Percentiles rank a stretch among this genome's conserved stretches.
Evolutionary conservation across 2,797 vertebrate species (phyloP).

Genomic region (Iguana delicatissima): DNA sequence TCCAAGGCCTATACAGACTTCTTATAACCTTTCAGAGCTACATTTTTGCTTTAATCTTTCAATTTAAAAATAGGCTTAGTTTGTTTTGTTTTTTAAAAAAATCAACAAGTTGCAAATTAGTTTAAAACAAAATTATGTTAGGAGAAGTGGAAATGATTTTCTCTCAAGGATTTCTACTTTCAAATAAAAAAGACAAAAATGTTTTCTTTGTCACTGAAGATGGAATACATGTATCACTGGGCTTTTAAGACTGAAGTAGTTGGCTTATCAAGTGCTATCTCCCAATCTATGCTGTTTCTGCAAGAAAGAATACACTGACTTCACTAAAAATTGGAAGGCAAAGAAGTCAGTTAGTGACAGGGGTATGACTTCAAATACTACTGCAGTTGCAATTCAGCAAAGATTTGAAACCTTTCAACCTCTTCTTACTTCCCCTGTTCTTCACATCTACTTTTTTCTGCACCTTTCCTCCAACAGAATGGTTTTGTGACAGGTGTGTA

Average conservation of each 20-base stretch:
- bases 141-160: neutral
- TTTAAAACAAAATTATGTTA: neutral
- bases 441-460: neutral
- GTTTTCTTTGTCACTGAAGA: neutral
- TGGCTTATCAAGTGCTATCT: neutral
- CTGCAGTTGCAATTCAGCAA: neutral
- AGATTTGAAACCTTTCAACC: neutral
- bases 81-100: neutral
- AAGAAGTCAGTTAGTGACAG: neutral
- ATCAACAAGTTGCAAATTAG: neutral
- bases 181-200: neutral
- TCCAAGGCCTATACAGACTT: neutral
- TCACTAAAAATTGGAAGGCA: neutral
- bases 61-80: neutral
- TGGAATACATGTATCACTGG: neutral
- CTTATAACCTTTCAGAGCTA: neutral
- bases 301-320: neutral
- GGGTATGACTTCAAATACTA: neutral
- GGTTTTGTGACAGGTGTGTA: conserved; percentile 88
- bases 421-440: neutral
- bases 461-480: conserved; percentile 79
- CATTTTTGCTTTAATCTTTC: neutral
- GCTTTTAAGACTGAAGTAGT: neutral
- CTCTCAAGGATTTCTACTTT: neutral
- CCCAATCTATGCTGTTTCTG: neutral